Evolutionary conservation across 2,797 vertebrate genomes (phyloP).

Genomic region (Tarsius wallacei): DNA sequence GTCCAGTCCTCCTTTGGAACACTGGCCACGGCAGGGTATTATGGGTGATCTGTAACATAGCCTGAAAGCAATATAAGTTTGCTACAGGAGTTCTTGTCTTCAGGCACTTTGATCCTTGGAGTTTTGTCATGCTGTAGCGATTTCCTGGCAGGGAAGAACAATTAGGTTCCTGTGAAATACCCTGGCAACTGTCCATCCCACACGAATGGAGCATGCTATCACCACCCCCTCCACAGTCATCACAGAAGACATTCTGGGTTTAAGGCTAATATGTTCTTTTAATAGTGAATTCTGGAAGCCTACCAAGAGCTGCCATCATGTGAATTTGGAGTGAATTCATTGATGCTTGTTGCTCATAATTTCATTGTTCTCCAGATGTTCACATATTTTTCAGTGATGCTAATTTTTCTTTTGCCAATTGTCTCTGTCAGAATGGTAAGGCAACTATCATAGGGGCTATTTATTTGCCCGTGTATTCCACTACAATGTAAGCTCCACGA

Average conservation of each 20-base stretch:
- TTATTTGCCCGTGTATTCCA: not conserved
- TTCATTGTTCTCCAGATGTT: slow-evolving; percentile 87
- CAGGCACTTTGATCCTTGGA: slow-evolving; percentile 73
- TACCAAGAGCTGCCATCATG: slow-evolving; percentile 76
- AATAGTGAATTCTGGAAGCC: slow-evolving; percentile 82
- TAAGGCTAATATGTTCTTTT: slow-evolving; percentile 79
- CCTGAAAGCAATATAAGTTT: slow-evolving; percentile 31
- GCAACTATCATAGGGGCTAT: slow-evolving; percentile 6
- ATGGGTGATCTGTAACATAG: slow-evolving; percentile 10
- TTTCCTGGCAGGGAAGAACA: slow-evolving; percentile 79
- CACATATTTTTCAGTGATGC: slow-evolving; percentile 79
- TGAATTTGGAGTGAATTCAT: slow-evolving; percentile 82
- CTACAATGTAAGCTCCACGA: slow-evolving; percentile 53
- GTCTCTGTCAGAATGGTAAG: slow-evolving; percentile 73
- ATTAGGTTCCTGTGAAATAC: slow-evolving; percentile 72
- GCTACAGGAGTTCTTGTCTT: slow-evolving; percentile 40
- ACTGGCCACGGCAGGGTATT: not conserved
- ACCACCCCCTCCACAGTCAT: not conserved
- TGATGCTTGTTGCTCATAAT: slow-evolving; percentile 79
- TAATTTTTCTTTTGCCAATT: slow-evolving; percentile 84
- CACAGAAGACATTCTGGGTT: slow-evolving; percentile 61
- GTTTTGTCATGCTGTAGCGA: slow-evolving; percentile 63
- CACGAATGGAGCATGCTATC: slow-evolving; percentile 27
- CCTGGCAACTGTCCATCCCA: slow-evolving; percentile 73
- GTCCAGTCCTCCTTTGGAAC: not conserved